Base-by-base conservation (phyloP, 2,888 invertebrate species). In the Frankliniella fusca region DNA sequence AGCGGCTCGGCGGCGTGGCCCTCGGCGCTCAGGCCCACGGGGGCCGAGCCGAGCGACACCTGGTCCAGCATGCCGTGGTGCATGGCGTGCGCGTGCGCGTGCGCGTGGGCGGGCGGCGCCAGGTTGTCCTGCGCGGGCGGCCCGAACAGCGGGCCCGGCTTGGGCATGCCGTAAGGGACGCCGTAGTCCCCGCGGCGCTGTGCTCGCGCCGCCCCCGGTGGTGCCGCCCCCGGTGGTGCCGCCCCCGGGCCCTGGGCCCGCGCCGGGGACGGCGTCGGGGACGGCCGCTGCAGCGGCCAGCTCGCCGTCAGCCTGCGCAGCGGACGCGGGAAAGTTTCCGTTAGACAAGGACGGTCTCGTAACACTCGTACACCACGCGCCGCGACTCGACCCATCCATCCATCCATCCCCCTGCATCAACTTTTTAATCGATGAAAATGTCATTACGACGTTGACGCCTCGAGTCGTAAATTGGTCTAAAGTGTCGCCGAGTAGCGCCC, bases 121-220 rank as follows among this genome's bases (percentile, higher is more conserved):
- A 76, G 70, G 70, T 76, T 76, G 70, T 76, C 70, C 70, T 76
- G 70, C 23, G 70, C 23, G 23, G 23, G 70, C 70, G 70, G 70
- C 70, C 70, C 70, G 70, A 23, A 76, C 23, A 23, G 23, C 70
- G 70, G 61, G 18, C 61, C 27, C 8, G 70, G 23, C 27, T 27
- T 23, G 23, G 70, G 70, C 70, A 27, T 27, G 3, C 70, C 70
- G 70, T 76, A 76, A 11, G 70, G 70, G 11, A 76, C 23, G 27
- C 70, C 70, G 70, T 76, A 76, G 70, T 76, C 70, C 23, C 70
- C 70, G 15, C 54, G 54, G 54, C 54, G 54, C 12, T 54, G 54
- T 8, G 8, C 15, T 11, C 15, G 15, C 15, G 11, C 18, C 54
- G 54, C 54, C 54, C 54, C 54, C 54, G 54, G 15, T 18, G 18